phyloP scores from a whole-genome alignment of 2,797 vertebrate species.

The Huso huso region DNA sequence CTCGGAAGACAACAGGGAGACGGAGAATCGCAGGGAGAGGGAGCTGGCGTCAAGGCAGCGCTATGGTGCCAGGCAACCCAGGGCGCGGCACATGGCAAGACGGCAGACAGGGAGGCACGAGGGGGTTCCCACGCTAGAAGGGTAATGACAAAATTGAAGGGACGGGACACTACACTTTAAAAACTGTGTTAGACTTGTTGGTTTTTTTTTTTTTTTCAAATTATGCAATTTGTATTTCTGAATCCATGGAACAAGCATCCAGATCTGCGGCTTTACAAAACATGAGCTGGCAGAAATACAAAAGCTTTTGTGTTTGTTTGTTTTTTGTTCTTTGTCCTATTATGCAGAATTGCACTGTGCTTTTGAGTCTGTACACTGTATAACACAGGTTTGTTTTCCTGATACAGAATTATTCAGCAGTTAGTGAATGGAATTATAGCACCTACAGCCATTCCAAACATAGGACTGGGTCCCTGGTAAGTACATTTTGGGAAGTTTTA shows the following conservation, averaged over 20 bases:
- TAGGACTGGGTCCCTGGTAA: conserved; percentile 87
- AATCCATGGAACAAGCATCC: no score
- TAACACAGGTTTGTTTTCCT: conserved; percentile 13
- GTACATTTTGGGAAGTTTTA: conserved; percentile 25
- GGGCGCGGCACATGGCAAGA: conserved; percentile 76
- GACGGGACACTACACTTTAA: no score
- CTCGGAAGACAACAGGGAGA: conserved; percentile 74
- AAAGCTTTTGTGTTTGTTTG: no score
- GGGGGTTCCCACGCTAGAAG: conserved; percentile 89
- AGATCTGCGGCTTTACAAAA: no score
- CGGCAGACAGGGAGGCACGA: conserved; percentile 77
- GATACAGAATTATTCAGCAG: conserved; percentile 90
- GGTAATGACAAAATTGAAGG: conserved; percentile 44
- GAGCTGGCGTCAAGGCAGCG: conserved; percentile 84
- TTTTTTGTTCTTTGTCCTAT: no score
- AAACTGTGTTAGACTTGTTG: no score
- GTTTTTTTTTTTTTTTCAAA: no score
- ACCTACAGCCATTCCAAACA: conserved; percentile 86
- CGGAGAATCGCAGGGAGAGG: conserved; percentile 76
- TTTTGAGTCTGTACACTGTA: not conserved
- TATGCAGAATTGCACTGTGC: no score
- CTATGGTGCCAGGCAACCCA: conserved; percentile 76
- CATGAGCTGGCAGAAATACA: no score
- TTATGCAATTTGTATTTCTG: no score
- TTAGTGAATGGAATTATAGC: conserved; percentile 94